Evolutionary conservation across 1,140 invertebrate genomes (phyloP).

Genomic region (Aradophagus sp.): DNA sequence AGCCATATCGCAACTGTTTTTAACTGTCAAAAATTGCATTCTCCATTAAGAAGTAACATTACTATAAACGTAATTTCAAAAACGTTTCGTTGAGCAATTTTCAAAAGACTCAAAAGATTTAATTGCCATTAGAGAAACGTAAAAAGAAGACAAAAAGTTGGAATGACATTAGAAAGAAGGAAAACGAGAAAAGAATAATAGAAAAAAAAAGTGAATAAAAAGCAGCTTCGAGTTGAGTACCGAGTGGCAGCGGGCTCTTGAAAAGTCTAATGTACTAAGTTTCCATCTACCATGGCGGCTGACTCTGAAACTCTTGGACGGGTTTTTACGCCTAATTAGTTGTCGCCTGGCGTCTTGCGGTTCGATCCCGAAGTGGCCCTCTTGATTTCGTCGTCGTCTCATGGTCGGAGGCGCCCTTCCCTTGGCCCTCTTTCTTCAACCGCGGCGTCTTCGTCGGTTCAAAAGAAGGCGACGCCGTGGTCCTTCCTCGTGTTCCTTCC

Average conservation of each 20-base stretch:
- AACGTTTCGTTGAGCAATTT: too few relatives aligned
- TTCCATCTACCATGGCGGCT: slow-evolving; percentile 52
- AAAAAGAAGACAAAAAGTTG: neutral
- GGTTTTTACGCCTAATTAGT: slow-evolving; percentile 75
- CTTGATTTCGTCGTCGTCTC: slow-evolving; percentile 57
- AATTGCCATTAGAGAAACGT: neutral
- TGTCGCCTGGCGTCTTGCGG: slow-evolving; percentile 70
- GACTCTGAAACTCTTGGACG: slow-evolving; percentile 64
- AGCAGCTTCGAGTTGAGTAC: slow-evolving; percentile 21
- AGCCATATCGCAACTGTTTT: too few relatives aligned
- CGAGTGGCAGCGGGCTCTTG: slow-evolving; percentile 57
- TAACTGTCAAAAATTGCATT: too few relatives aligned
- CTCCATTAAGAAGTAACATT: too few relatives aligned
- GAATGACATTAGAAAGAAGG: slow-evolving; percentile 1
- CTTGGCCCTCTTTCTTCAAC: slow-evolving; percentile 18
- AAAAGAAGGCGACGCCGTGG: slow-evolving; percentile 52
- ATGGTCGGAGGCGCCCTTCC: slow-evolving; percentile 45
- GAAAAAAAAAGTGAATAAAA: slow-evolving; percentile 11
- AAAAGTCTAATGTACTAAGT: slow-evolving; percentile 54
- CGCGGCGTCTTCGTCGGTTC: slow-evolving; percentile 31
- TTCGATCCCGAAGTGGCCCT: slow-evolving; percentile 59
- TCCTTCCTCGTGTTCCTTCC: slow-evolving; percentile 49
- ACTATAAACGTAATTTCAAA: too few relatives aligned
- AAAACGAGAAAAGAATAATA: slow-evolving; percentile 2
- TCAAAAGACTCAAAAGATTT: too few relatives aligned